Evolutionary conservation across 2,888 invertebrate genomes (phyloP).

Genomic region (Alitta virens): DNA sequence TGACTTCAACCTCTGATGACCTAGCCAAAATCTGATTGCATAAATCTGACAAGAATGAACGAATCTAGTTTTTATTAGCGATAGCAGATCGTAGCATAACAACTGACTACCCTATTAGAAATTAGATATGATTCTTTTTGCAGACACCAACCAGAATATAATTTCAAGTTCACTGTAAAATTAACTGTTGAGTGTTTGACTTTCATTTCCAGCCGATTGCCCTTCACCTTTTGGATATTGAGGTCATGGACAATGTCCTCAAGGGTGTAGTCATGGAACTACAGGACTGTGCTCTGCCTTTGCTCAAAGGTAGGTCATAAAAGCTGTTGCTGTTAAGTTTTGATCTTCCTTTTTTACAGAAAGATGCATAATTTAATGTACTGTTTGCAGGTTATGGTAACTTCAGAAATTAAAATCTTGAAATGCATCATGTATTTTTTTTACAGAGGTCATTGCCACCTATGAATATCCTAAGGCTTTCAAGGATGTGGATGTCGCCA

Average conservation of each 20-base stretch:
- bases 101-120: no score
- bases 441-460: slow-evolving; percentile 75
- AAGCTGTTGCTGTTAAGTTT: not conserved
- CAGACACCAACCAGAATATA: no score
- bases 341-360: no score
- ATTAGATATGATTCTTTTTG: not conserved
- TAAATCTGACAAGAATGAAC: not conserved
- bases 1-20: not conserved
- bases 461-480: slow-evolving; percentile 89
- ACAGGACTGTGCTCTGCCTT: slow-evolving; percentile 89
- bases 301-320: slow-evolving; percentile 66
- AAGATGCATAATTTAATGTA: no score
- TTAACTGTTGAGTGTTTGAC: not conserved
- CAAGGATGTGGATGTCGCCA: slow-evolving; percentile 91
- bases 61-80: no score
- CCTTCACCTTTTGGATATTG: slow-evolving; percentile 90
- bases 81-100: no score
- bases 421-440: not conserved
- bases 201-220: slow-evolving; percentile 65
- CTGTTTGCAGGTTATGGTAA: no score
- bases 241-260: slow-evolving; percentile 93
- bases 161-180: no score
- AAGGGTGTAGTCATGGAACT: slow-evolving; percentile 98
- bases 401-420: no score
- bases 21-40: not conserved